phyloP scores from a whole-genome alignment of 2,797 vertebrate species.

The Pyrocephalus nanus region DNA sequence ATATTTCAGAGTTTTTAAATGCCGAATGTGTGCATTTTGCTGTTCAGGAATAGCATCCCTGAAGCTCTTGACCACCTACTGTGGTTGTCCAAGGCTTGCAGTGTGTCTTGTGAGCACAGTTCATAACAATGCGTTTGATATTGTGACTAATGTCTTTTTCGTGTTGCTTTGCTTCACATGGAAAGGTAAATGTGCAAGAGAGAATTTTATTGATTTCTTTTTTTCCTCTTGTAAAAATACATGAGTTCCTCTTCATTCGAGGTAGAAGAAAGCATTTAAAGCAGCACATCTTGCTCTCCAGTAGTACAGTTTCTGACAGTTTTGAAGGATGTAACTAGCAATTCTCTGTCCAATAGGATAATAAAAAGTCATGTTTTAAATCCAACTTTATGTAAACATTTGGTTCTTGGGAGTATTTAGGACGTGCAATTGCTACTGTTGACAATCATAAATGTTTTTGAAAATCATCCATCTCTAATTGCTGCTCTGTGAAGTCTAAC shows the following conservation, averaged over 20 bases:
- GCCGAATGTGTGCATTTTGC: fast-evolving
- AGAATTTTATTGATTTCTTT: background rate
- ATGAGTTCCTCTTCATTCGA: background rate
- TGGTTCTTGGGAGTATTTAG: background rate
- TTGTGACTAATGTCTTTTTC: background rate
- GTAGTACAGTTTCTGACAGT: background rate
- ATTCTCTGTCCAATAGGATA: background rate
- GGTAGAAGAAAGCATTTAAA: background rate
- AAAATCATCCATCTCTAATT: constrained; percentile 1
- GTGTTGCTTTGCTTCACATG: background rate
- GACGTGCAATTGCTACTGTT: background rate
- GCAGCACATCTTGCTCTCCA: background rate
- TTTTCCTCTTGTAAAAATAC: background rate
- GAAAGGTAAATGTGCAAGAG: background rate
- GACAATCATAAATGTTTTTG: background rate
- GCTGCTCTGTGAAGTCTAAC: background rate
- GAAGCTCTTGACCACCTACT: background rate
- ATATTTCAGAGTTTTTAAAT: background rate
- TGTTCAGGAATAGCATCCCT: background rate
- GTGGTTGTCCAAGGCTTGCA: background rate
- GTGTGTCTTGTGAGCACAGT: fast-evolving
- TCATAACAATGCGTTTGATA: background rate
- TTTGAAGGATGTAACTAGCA: background rate
- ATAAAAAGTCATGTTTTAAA: background rate
- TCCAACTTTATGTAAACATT: background rate